Conservation (phyloP, 2,113 vertebrate genomes). For the Callipepla squamata region DNA sequence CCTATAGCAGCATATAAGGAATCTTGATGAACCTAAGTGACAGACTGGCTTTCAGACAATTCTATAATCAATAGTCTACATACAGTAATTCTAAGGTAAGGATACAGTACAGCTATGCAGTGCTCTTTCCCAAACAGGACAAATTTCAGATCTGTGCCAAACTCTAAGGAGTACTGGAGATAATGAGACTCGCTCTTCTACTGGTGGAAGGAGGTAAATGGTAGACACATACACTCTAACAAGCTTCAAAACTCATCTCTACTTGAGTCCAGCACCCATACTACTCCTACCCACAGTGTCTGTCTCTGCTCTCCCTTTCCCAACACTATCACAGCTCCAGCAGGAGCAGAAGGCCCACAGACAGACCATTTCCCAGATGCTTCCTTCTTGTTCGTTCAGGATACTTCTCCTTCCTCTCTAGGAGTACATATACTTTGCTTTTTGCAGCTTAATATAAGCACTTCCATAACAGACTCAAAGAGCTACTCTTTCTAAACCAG, state of each 20-base stretch:
- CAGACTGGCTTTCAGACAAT: not conserved
- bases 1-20: not conserved
- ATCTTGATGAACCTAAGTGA: not conserved
- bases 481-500: not conserved
- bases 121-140: not conserved
- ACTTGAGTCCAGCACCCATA: not conserved
- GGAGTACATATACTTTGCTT: not conserved
- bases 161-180: not conserved
- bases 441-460: conserved; percentile 16
- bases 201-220: not conserved
- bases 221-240: not conserved
- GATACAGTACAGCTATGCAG: not conserved
- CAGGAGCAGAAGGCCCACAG: not conserved
- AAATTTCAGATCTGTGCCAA: not conserved
- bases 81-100: not conserved
- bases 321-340: not conserved
- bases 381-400: not conserved
- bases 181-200: not conserved
- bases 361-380: not conserved
- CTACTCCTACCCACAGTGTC: not conserved
- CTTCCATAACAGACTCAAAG: not conserved
- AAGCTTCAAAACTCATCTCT: not conserved
- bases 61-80: not conserved
- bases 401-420: not conserved
- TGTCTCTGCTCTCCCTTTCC: not conserved